Conservation (phyloP, 1,140 invertebrate species). For the Euwallacea similis region DNA sequence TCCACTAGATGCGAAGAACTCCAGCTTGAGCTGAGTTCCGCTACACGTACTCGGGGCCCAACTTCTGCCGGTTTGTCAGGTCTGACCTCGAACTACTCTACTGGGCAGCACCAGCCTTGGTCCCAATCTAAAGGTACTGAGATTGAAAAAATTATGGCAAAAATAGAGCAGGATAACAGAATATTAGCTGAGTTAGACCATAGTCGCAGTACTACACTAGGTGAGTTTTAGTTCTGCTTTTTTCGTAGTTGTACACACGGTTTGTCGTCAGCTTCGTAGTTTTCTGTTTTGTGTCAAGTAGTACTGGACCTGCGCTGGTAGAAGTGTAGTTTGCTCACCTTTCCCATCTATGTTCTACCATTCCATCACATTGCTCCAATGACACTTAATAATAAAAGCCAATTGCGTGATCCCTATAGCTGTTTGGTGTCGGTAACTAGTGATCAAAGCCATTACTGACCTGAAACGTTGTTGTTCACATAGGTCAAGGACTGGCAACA, state of each 20-base stretch:
- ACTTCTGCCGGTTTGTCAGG: constrained; percentile 42
- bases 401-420: no score
- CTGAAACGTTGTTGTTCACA: constrained; percentile 26
- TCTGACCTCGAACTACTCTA: constrained; percentile 56
- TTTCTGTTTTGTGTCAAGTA: not conserved
- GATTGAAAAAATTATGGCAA: constrained; percentile 92
- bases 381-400: no score
- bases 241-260: not conserved
- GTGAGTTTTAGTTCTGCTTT: constrained; percentile 44
- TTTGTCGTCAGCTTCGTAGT: not conserved
- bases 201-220: constrained; percentile 62
- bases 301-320: not conserved
- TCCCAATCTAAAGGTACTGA: constrained; percentile 69
- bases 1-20: constrained; percentile 76
- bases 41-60: constrained; percentile 49
- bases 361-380: no score
- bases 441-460: constrained; percentile 9
- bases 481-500: constrained; percentile 56
- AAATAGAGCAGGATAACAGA: constrained; percentile 86
- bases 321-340: not conserved
- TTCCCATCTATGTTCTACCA: not conserved
- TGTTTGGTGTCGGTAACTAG: constrained; percentile 15
- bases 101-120: constrained; percentile 47
- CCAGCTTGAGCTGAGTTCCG: constrained; percentile 78
- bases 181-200: constrained; percentile 89